Conservation (phyloP, 1,140 invertebrate genomes). For the Atta texana region DNA sequence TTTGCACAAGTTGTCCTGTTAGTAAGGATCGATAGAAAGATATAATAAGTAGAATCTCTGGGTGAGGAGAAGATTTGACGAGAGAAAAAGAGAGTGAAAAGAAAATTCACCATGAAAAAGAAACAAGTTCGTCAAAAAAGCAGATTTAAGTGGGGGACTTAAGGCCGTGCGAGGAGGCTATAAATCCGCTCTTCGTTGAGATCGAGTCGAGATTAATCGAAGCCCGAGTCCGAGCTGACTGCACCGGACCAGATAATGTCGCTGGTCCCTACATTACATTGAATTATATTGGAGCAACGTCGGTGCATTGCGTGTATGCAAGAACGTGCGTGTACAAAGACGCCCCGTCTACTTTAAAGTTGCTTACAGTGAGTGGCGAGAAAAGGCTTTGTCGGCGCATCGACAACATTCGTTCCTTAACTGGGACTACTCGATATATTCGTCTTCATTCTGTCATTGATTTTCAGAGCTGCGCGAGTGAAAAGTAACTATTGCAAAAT, state of each 20-base stretch:
- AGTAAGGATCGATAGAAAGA: not conserved
- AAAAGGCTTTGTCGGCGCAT: conserved; percentile 58
- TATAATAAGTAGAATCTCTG: conserved; percentile 21
- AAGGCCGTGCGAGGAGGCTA: conserved; percentile 65
- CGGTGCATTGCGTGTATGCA: conserved; percentile 27
- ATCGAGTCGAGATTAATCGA: conserved; percentile 81
- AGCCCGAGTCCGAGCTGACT: conserved; percentile 69
- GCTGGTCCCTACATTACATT: conserved; percentile 77
- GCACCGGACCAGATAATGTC: conserved; percentile 79
- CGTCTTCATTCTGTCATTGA: conserved; percentile 32
- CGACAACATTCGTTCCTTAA: conserved; percentile 37
- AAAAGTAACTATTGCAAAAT: not conserved
- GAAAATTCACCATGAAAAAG: conserved; percentile 68
- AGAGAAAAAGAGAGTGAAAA: conserved; percentile 3
- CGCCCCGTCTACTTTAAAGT: conserved; percentile 32
- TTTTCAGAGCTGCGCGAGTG: not conserved
- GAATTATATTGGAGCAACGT: conserved; percentile 77
- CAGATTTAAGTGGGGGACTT: conserved; percentile 72
- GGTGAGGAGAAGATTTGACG: not conserved
- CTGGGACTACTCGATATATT: conserved; percentile 33
- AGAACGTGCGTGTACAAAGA: conserved; percentile 21
- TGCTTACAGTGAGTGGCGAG: conserved; percentile 54
- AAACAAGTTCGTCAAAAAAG: conserved; percentile 73
- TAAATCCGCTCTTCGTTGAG: conserved; percentile 81
- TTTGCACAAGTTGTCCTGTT: not conserved